phyloP scores from a whole-genome alignment of 1,140 invertebrate species.

The Ceratosolen fusciceps region DNA sequence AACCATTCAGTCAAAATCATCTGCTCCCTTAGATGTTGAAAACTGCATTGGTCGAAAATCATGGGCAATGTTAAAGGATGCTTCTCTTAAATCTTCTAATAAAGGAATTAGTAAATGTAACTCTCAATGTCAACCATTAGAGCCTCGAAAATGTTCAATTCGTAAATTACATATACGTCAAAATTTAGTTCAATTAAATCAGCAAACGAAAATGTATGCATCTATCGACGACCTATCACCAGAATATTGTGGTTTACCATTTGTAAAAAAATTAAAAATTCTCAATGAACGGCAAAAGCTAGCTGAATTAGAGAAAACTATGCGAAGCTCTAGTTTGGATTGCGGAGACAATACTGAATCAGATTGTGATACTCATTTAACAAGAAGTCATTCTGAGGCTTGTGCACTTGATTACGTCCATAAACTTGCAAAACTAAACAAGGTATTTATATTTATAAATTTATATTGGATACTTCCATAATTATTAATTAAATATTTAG shows the following conservation, averaged over 20 bases:
- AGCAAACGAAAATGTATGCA: slow-evolving; percentile 78
- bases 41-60: slow-evolving; percentile 60
- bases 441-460: slow-evolving; percentile 15
- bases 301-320: slow-evolving; percentile 82
- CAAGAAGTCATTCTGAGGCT: slow-evolving; percentile 77
- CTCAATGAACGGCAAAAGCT: slow-evolving; percentile 89
- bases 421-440: slow-evolving; percentile 61
- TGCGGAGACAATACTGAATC: slow-evolving; percentile 76
- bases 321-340: slow-evolving; percentile 85
- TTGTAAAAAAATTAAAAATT: slow-evolving; percentile 90
- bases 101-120: neutral
- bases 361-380: slow-evolving; percentile 73
- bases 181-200: slow-evolving; percentile 61
- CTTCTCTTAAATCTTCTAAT: slow-evolving; percentile 58
- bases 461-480: neutral
- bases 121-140: neutral
- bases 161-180: slow-evolving; percentile 58
- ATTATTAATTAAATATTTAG: too few species aligned
- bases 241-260: slow-evolving; percentile 87
- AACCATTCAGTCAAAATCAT: slow-evolving; percentile 7
- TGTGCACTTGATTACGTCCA: slow-evolving; percentile 70
- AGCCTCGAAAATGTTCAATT: slow-evolving; percentile 42
- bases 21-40: slow-evolving; percentile 43
- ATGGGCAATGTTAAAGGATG: slow-evolving; percentile 69
- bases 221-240: slow-evolving; percentile 90